Base-by-base conservation (phyloP, 2,888 invertebrate genomes). In the Tetropium fuscum region DNA sequence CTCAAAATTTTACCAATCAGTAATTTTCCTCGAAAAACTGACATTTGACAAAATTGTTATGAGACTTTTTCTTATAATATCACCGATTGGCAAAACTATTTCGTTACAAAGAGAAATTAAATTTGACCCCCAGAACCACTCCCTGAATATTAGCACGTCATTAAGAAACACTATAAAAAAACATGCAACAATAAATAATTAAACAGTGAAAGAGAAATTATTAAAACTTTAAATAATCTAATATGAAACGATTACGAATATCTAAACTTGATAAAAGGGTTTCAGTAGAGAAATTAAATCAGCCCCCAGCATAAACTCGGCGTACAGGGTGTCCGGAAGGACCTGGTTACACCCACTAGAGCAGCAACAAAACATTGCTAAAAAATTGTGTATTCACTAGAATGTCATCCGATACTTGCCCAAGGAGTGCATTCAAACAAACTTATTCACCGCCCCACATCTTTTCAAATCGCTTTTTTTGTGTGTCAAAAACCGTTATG, bases 341-440 rank as follows among this genome's bases (percentile, higher is more conserved):
- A 74, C 69, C 69, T 60, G 69, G 78, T 70, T 74, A 79, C 79
- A 75, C 80, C 80, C 78, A 78, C 78, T 69, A 69, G 43, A 56
- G 60, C 66, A 60, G 67, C 69, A 74, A 77, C 75, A 75, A 78
- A 78, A 76, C 72, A 60, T 69, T 64, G 64, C 71, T 73, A 74
- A 78, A 78, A 79, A 79, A 79, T 78, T 72, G 75, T 74, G 72
- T 68, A 77, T 75, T 74, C 73, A 75, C 60, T 62, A 70, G 68
- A 69, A 66, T 78, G 80, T 78, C 78, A 80, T 80, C 70, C 69
- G 80, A 80, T 80, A 79, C 78, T 72, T 70, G 66, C 61, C 66
- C 73, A 71, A 74, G 70, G 71, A 72, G 67, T 63, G 69, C 68
- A 71, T 75, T 74, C 72, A 75, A 70, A 66, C 56, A 67, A 53